These are phyloP conservation scores for Alsophila aescularia DNA, from an alignment of 2,888 invertebrate species.

Conservation along the genomic window DNA sequence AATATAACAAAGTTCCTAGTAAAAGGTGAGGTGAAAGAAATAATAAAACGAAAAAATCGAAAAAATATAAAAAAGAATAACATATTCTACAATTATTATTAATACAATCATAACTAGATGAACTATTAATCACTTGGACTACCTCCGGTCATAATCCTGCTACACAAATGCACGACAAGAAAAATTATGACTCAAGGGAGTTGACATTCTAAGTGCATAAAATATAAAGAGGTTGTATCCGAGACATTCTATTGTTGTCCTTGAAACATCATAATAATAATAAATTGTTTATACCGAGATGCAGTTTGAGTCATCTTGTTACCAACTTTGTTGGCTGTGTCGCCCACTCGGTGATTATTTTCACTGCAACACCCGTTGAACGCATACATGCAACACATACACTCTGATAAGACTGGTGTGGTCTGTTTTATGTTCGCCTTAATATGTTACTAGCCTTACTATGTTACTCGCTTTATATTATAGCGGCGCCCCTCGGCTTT, in stretches of 20 bases:
- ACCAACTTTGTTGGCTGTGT: conserved; percentile 22
- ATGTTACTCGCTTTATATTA: background rate
- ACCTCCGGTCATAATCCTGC: background rate
- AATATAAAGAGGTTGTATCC: conserved; percentile 11
- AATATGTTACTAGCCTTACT: conserved; percentile 3
- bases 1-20: too few relatives aligned
- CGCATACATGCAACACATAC: background rate
- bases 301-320: conserved; percentile 31
- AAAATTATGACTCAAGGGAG: conserved; percentile 12
- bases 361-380: conserved; percentile 15
- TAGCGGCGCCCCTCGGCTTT: too few relatives aligned
- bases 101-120: too few relatives aligned
- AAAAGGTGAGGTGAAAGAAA: too few relatives aligned
- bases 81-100: too few relatives aligned
- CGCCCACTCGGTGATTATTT: conserved; percentile 31
- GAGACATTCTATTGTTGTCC: conserved; percentile 25
- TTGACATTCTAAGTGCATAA: conserved; percentile 17
- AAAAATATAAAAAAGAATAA: too few relatives aligned
- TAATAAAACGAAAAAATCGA: too few relatives aligned
- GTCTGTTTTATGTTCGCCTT: conserved; percentile 1
- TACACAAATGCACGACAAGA: background rate
- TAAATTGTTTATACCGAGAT: conserved; percentile 31
- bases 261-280: conserved; percentile 30
- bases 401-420: conserved; percentile 6
- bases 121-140: conserved; percentile 1